A percentile compares a stretch with the other conserved stretches of the same genome.
Evolutionary conservation across 1,140 invertebrate species (phyloP).

Genomic region (Drosophila nasuta): DNA sequence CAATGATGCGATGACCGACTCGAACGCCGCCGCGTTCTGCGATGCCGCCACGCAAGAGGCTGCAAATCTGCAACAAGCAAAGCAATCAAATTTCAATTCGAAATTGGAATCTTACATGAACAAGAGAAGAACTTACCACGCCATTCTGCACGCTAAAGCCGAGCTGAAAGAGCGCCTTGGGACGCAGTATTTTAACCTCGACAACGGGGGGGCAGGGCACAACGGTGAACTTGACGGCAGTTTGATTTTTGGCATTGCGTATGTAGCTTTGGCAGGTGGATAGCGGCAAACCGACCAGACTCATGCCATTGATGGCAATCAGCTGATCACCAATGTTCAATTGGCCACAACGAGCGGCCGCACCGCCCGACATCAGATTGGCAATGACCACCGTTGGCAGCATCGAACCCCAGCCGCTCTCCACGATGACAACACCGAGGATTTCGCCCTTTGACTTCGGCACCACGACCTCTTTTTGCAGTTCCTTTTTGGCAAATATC

Average conservation of each 20-base stretch:
- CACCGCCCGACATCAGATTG: conserved; percentile 97
- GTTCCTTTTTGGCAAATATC: conserved; percentile 99
- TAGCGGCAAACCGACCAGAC: conserved; percentile 97
- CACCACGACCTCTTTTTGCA: conserved; percentile 99
- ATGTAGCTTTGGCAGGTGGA: conserved; percentile 99
- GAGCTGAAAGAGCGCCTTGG: conserved; percentile 99
- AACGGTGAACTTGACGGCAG: conserved; percentile 98
- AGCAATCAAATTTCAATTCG: neutral
- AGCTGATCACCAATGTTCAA: conserved; percentile 99
- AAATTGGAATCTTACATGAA: neutral
- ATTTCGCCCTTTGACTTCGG: conserved; percentile 99
- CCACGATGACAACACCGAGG: conserved; percentile 98
- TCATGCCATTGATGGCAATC: conserved; percentile 99
- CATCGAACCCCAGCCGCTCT: conserved; percentile 95
- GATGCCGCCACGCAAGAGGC: conserved; percentile 98
- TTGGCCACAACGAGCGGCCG: conserved; percentile 97
- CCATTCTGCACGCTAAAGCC: conserved; percentile 99
- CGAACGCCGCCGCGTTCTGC: conserved; percentile 99
- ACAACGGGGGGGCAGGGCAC: conserved; percentile 99
- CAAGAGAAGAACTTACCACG: conserved; percentile 89
- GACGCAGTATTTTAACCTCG: conserved; percentile 99
- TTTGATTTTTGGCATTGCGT: conserved; percentile 99
- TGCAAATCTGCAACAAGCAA: conserved; percentile 93
- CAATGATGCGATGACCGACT: conserved; percentile 99
- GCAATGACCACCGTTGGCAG: conserved; percentile 94